These are phyloP conservation scores for Ptychadena robeensis DNA, from an alignment of 2,797 vertebrate genomes.

Conservation along the genomic window DNA sequence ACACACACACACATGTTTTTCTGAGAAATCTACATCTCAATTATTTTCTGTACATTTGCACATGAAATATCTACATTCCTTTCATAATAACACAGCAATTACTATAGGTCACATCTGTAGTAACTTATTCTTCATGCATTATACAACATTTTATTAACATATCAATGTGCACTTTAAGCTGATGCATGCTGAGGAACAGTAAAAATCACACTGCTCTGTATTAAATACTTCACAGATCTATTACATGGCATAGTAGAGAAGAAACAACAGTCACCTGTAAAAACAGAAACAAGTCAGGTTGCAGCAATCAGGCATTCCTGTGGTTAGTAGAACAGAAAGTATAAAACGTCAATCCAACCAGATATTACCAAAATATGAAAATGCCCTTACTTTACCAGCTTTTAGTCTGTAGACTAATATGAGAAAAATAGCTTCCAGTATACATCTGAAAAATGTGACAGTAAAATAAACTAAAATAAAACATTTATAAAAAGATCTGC, in stretches of 20 bases:
- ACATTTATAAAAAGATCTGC: no score
- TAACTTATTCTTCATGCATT: conserved; percentile 36
- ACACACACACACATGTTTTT: no score
- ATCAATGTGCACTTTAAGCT: conserved; percentile 25
- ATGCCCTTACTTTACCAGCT: neutral
- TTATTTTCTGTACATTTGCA: neutral
- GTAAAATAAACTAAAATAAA: no score
- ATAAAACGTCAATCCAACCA: neutral
- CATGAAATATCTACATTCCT: conserved; percentile 17
- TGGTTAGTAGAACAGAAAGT: neutral
- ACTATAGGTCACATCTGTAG: conserved; percentile 51
- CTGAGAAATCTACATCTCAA: neutral
- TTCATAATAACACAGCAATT: conserved; percentile 30
- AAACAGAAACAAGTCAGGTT: conserved; percentile 17
- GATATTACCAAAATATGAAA: conserved; percentile 7
- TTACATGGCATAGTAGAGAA: neutral
- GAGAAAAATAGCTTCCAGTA: neutral
- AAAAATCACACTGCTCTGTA: neutral
- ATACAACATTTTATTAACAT: conserved; percentile 41
- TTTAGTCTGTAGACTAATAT: neutral
- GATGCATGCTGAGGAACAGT: conserved; percentile 7
- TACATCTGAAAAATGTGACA: no score
- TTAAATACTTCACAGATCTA: neutral
- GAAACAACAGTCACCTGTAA: conserved; percentile 40
- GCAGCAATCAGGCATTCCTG: conserved; percentile 13